A percentile compares a stretch with the other conserved stretches of the same genome.
phyloP scores from a whole-genome alignment of 1,140 invertebrate species.

The Drosophila gunungcola region DNA sequence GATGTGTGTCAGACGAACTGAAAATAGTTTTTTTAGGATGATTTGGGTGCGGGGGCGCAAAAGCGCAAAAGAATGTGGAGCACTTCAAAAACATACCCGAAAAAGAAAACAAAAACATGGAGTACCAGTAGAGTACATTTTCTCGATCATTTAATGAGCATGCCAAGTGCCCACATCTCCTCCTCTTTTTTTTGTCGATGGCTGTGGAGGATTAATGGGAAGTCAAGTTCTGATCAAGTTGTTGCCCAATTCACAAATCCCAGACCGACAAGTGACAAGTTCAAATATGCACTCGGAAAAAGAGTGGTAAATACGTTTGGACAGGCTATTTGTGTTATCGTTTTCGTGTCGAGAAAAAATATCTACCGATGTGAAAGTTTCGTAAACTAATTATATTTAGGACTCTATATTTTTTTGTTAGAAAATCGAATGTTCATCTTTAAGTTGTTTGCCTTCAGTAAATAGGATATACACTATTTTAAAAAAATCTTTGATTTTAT shows the following conservation, averaged over 20 bases:
- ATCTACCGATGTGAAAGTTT: too few species aligned
- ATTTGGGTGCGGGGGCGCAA: constrained; percentile 16
- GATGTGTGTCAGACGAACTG: constrained; percentile 70
- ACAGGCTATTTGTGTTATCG: not conserved
- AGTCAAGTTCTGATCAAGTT: not conserved
- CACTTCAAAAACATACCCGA: constrained; percentile 46
- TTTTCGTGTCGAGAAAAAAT: not conserved
- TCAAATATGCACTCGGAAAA: constrained; percentile 1
- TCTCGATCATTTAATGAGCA: constrained; percentile 65
- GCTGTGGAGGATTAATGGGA: not conserved
- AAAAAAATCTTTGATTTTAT: too few species aligned
- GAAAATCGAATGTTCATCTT: too few species aligned
- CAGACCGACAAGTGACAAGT: constrained; percentile 3
- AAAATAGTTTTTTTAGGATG: constrained; percentile 71
- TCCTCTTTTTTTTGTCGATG: not conserved
- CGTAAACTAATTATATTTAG: too few species aligned
- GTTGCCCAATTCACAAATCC: not conserved
- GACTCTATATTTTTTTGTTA: too few species aligned
- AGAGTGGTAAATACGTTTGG: not conserved
- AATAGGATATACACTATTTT: too few species aligned
- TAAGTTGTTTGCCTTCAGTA: too few species aligned
- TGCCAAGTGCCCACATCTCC: constrained; percentile 10
- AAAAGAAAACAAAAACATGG: constrained; percentile 23
- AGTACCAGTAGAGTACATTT: constrained; percentile 32
- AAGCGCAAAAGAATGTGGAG: constrained; percentile 65